Evolutionary conservation across 2,888 invertebrate genomes (phyloP).

Genomic region (Heliconius ismenius): DNA sequence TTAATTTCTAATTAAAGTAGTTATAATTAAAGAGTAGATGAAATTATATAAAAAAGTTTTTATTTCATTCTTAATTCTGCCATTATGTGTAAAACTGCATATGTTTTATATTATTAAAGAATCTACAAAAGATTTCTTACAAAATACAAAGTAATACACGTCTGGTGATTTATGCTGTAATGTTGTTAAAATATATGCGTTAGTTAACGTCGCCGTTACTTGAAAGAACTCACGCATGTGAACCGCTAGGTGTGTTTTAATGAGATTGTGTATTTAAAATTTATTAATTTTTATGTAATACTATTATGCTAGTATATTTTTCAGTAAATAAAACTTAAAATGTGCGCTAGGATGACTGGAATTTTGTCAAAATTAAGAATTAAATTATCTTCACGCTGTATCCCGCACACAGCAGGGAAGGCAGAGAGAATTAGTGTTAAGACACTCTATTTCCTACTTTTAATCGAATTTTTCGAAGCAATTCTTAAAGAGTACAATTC

Average conservation of each 20-base stretch:
- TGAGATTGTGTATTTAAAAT: slow-evolving; percentile 7
- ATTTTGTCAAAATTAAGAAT: neutral
- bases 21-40: no score
- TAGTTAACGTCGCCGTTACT: slow-evolving; percentile 5
- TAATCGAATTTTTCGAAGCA: no score
- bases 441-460: no score
- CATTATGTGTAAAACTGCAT: neutral
- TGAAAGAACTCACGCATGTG: slow-evolving; percentile 8
- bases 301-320: neutral
- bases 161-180: slow-evolving; percentile 1
- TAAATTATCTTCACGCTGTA: no score
- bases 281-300: neutral
- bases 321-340: neutral
- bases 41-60: no score
- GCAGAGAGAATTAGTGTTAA: no score
- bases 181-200: slow-evolving; percentile 1
- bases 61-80: no score
- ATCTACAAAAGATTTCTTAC: neutral
- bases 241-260: slow-evolving; percentile 12
- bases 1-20: no score
- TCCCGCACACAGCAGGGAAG: no score
- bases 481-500: no score
- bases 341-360: neutral
- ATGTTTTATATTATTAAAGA: neutral
- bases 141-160: neutral